A percentile compares a stretch with the other conserved stretches of the same genome.
Conservation (phyloP, 2,113 vertebrate genomes). For the Anguilla japonica region DNA sequence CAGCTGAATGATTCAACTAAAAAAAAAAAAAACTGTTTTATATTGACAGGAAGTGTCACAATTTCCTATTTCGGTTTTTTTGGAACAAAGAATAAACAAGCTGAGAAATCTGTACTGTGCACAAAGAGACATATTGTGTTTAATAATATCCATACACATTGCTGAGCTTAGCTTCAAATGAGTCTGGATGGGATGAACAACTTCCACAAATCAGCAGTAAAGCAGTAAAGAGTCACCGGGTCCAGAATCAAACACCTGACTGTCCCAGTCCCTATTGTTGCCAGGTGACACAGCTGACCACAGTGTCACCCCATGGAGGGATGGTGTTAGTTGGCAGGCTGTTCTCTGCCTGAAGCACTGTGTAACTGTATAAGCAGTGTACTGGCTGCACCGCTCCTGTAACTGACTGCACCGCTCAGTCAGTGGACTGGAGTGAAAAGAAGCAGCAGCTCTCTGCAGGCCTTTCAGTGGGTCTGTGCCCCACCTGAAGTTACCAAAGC, state of each 20-base stretch:
- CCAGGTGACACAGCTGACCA: no score
- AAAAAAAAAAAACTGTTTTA: background rate
- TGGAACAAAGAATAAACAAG: background rate
- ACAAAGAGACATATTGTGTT: no score
- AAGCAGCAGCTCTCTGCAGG: background rate
- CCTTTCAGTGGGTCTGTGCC: background rate
- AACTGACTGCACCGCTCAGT: background rate
- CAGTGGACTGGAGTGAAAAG: background rate
- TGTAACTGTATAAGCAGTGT: no score
- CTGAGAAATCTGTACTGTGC: background rate
- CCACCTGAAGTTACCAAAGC: background rate
- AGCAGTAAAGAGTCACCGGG: no score
- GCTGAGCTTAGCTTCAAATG: background rate
- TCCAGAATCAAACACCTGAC: no score
- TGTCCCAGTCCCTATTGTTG: no score
- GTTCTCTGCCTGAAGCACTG: no score
- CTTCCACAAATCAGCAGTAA: no score
- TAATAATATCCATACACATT: background rate
- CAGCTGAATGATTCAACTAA: background rate
- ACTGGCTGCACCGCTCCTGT: no score
- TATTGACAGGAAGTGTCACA: background rate
- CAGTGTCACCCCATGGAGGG: no score
- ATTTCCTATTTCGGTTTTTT: background rate
- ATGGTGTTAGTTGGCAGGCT: no score
- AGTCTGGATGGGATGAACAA: no score